A percentile compares a stretch with the other conserved stretches of the same genome.
Evolutionary conservation across 1,140 invertebrate species (phyloP).

Genomic region (Zaprionus vittiger): DNA sequence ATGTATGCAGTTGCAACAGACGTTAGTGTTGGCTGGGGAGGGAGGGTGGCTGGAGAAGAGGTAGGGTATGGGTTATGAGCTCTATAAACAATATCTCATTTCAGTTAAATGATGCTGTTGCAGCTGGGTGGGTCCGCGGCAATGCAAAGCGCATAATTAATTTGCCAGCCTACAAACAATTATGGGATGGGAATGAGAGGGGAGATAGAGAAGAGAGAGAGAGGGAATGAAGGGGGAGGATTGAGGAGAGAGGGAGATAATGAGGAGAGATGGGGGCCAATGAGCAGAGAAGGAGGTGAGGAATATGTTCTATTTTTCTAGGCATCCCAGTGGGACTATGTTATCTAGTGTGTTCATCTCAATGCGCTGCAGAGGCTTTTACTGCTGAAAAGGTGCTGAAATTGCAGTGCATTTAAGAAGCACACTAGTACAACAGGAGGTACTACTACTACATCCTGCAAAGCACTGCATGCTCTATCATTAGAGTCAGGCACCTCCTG

Average conservation of each 20-base stretch:
- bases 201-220: neutral
- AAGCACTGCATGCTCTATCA: too few species aligned
- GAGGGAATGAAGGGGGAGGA: neutral
- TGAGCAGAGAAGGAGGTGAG: neutral
- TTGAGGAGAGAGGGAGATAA: neutral
- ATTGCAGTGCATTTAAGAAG: neutral
- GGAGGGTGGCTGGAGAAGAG: neutral
- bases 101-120: constrained; percentile 72
- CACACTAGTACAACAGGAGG: neutral
- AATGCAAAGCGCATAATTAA: constrained; percentile 76
- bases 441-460: too few species aligned
- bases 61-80: neutral
- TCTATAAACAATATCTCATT: constrained; percentile 67
- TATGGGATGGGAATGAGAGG: neutral
- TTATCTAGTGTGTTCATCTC: too few species aligned
- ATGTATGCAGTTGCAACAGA: constrained; percentile 44
- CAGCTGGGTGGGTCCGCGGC: constrained; percentile 13
- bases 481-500: neutral
- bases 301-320: constrained; percentile 18
- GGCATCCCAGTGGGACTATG: neutral
- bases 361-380: neutral
- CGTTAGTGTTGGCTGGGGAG: neutral
- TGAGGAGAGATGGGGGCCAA: neutral
- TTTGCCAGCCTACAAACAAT: constrained; percentile 35
- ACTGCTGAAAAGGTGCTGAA: neutral